Base-by-base conservation (phyloP, 2,797 vertebrate species). In the Hippoglossus hippoglossus region DNA sequence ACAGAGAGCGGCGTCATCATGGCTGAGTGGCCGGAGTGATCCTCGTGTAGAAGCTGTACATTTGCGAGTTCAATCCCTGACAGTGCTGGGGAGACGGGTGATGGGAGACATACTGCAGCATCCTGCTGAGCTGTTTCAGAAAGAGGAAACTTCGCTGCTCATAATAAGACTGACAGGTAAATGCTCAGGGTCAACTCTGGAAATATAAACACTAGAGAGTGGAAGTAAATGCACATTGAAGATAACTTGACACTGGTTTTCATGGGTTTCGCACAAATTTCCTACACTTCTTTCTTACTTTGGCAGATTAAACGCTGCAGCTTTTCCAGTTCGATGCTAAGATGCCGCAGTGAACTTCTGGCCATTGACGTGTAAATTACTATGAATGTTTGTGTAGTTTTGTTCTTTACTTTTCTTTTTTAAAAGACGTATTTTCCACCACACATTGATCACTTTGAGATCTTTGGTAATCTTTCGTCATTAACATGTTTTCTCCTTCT, bases 1-100 rank as follows among this genome's bases (percentile, higher is more conserved):
- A 81, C 83, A 77, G 73, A 56, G 71, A 73, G 70, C 56, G 1
- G 71, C 58, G 83, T 73, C 82, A 77, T 71, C 55, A 53, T 56
- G 71, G 72, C 78, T 67, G 74, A 80, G 47, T 11, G 54, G 26
- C 61, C 60, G 50, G 5, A 36, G 24, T 6, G 21, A 52, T 73
- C 44, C 49, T 55, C 26, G 5, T 61, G 31, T 46, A 9, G 46
- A 36, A 58, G 61, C 25, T 34, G 59, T 77, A 77, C 74, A 71
- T 79, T 61, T 61, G 44, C 47, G 25, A 51, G 76, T 79, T 73
- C 73, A 84, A n/a, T 51, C 55, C 13, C 25, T 54, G 52, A 54
- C 52, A 54, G 24, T 5, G 25, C 52, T 9, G 25, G 15, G 24
- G 25, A 28, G 7, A 28, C 18, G 5, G 24, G 52, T 19, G 24